Evolutionary conservation across 1,140 invertebrate species (phyloP).

Genomic region (Eciton burchellii): DNA sequence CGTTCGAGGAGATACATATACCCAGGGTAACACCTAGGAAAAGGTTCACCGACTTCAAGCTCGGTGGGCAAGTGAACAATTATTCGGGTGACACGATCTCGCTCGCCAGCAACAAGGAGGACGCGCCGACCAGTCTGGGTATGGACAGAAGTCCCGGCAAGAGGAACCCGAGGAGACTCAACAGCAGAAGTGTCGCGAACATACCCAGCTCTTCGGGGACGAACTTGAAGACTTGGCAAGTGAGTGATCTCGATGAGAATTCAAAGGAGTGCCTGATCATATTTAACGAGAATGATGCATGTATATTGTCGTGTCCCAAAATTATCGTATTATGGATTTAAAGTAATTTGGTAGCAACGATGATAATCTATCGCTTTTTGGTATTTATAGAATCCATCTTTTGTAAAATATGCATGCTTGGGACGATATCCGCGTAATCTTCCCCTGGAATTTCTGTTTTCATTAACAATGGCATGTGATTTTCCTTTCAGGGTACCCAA

Average conservation of each 20-base stretch:
- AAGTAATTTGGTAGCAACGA: too few relatives aligned
- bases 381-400: too few relatives aligned
- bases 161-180: constrained; percentile 71
- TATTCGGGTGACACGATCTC: constrained; percentile 61
- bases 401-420: too few relatives aligned
- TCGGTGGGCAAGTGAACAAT: constrained; percentile 78
- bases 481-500: constrained; percentile 69
- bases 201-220: constrained; percentile 75
- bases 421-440: neutral
- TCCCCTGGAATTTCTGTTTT: neutral
- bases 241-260: constrained; percentile 59
- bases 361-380: too few relatives aligned
- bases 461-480: neutral
- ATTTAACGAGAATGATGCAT: neutral
- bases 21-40: constrained; percentile 78
- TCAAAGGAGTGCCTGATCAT: neutral
- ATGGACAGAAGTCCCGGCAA: constrained; percentile 74
- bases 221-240: constrained; percentile 76
- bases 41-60: constrained; percentile 78
- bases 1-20: constrained; percentile 80
- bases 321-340: too few relatives aligned
- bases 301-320: too few relatives aligned
- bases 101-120: constrained; percentile 60
- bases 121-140: constrained; percentile 77
- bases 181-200: constrained; percentile 80